These are phyloP conservation scores for Vultur gryphus DNA, from an alignment of 2,797 vertebrate species.

Conservation along the genomic window DNA sequence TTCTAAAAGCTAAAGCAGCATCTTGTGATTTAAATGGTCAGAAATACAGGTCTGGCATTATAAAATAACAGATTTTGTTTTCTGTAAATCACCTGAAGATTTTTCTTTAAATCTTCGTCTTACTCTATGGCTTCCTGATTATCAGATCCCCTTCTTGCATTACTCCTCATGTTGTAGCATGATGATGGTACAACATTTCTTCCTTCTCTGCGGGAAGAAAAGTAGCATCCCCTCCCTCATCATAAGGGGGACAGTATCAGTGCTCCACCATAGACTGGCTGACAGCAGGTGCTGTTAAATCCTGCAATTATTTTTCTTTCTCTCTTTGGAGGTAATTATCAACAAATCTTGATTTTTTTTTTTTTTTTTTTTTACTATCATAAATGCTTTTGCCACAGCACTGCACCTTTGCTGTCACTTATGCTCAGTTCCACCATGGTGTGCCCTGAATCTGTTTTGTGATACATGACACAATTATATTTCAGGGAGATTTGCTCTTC, in stretches of 20 bases:
- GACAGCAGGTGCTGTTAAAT: not conserved
- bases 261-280: not conserved
- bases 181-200: not conserved
- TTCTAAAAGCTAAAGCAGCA: not conserved
- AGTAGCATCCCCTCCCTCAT: not conserved
- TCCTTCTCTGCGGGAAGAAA: not conserved
- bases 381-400: not conserved
- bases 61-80: not conserved
- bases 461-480: not conserved
- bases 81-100: not conserved
- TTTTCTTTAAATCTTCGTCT: not conserved
- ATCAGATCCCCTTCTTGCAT: not conserved
- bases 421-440: not conserved
- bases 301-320: not conserved
- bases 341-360: not conserved
- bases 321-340: not conserved
- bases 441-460: constrained; percentile 22
- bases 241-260: not conserved
- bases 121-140: not conserved
- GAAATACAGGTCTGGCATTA: not conserved
- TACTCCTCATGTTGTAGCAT: not conserved
- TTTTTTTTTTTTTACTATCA: not conserved
- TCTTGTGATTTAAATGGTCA: not conserved
- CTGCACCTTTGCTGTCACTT: constrained; percentile 16
- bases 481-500: constrained; percentile 12